These are phyloP conservation scores for Drosophila mayaguana DNA, from an alignment of 2,888 invertebrate genomes.

Conservation along the genomic window DNA sequence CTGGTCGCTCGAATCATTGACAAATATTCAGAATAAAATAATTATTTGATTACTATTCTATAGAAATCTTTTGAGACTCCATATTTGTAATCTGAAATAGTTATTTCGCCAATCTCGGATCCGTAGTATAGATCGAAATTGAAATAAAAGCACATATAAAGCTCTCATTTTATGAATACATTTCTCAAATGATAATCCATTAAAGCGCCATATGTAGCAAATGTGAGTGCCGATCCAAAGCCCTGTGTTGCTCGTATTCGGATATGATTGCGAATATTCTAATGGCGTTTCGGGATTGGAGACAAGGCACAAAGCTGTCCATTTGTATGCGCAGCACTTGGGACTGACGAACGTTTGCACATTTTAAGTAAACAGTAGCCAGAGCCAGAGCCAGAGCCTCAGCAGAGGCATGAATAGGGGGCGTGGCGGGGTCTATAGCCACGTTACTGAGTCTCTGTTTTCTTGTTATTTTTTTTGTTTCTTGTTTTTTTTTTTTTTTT, in stretches of 20 bases:
- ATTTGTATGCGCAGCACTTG: slow-evolving; percentile 64
- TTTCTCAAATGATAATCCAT: slow-evolving; percentile 9
- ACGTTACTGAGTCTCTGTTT: slow-evolving; percentile 23
- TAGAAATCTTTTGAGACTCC: neutral
- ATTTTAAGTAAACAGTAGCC: slow-evolving; percentile 54
- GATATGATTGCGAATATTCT: slow-evolving; percentile 36
- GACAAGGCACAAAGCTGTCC: slow-evolving; percentile 20
- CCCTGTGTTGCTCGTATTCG: slow-evolving; percentile 1
- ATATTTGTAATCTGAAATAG: neutral
- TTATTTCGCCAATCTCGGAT: neutral
- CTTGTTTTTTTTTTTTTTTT: slow-evolving; percentile 31
- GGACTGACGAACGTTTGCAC: slow-evolving; percentile 52
- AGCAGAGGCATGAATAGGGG: slow-evolving; percentile 19
- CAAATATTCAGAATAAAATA: neutral
- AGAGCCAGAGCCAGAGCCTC: slow-evolving; percentile 24
- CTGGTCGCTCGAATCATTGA: neutral
- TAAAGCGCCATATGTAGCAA: slow-evolving; percentile 3
- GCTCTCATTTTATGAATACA: slow-evolving; percentile 1
- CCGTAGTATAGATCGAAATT: neutral
- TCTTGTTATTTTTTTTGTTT: slow-evolving; percentile 28
- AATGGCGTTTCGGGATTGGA: slow-evolving; percentile 31
- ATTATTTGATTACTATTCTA: neutral
- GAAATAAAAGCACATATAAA: slow-evolving; percentile 11
- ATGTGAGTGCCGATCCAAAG: slow-evolving; percentile 20
- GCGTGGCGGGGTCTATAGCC: slow-evolving; percentile 27